These are phyloP conservation scores for Zosterops hypoxanthus DNA, from an alignment of 2,113 vertebrate species.

Conservation along the genomic window DNA sequence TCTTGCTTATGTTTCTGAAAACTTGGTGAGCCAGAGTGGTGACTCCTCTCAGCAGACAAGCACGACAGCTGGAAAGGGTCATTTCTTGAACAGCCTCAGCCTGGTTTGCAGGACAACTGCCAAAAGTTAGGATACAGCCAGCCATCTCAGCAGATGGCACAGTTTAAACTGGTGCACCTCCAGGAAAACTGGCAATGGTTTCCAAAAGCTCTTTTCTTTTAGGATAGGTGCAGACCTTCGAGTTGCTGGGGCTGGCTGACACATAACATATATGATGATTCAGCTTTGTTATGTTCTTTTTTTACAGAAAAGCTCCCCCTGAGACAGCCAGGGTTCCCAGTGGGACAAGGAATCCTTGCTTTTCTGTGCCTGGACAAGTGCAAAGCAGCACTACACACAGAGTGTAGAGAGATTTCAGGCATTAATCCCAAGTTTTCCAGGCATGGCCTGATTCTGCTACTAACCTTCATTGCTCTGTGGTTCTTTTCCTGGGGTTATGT, in stretches of 20 bases:
- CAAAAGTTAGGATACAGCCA: not conserved
- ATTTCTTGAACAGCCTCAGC: not conserved
- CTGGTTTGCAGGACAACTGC: not conserved
- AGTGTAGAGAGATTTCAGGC: not conserved
- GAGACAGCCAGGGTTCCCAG: not conserved
- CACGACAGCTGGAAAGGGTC: not conserved
- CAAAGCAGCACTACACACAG: not conserved
- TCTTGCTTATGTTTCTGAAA: not conserved
- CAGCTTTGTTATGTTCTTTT: not conserved
- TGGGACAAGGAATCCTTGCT: not conserved
- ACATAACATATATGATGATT: accelerated
- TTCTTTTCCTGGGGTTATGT: not conserved
- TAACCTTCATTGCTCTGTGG: not conserved
- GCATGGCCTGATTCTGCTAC: not conserved
- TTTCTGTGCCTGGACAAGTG: not conserved
- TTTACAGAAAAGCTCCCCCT: not conserved
- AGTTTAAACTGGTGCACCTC: not conserved
- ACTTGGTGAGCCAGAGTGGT: not conserved
- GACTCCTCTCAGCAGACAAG: not conserved
- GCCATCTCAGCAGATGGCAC: not conserved
- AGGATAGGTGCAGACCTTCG: not conserved
- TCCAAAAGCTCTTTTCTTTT: not conserved
- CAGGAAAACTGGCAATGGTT: not conserved
- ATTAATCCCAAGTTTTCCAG: not conserved
- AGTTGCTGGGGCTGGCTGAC: not conserved